These are phyloP conservation scores for Lethenteron reissneri DNA, from an alignment of 2,113 vertebrate genomes.

Conservation along the genomic window DNA sequence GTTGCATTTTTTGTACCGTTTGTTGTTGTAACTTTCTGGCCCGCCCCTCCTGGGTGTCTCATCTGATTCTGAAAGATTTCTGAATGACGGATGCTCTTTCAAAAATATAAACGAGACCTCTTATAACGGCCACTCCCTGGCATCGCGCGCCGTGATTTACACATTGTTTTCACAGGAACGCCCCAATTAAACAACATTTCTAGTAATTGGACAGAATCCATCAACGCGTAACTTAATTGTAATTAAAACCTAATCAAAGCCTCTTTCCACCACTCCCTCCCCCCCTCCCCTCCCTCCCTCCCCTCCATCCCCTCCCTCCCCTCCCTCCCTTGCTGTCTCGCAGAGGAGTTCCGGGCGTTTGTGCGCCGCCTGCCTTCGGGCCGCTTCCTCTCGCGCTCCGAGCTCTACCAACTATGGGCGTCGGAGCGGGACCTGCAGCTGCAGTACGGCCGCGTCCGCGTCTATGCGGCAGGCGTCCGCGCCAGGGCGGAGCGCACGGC, in stretches of 20 bases:
- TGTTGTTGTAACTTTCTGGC: too few relatives aligned
- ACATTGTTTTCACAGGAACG: too few relatives aligned
- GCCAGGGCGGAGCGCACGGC: slow-evolving; percentile 85
- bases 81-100: too few relatives aligned
- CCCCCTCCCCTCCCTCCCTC: not conserved
- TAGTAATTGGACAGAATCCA: too few relatives aligned
- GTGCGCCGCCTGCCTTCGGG: slow-evolving; percentile 86
- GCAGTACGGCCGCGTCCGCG: slow-evolving; percentile 80
- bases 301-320: not conserved
- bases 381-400: slow-evolving; percentile 85
- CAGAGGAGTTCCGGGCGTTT: slow-evolving; percentile 22
- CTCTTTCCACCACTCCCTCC: not conserved
- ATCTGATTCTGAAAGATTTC: too few relatives aligned
- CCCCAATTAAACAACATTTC: too few relatives aligned
- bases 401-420: slow-evolving; percentile 92
- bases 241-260: not conserved
- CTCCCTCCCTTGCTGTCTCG: not conserved
- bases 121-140: too few relatives aligned
- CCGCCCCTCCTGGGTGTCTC: too few relatives aligned
- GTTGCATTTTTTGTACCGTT: too few relatives aligned
- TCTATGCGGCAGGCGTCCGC: slow-evolving; percentile 56
- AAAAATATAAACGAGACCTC: too few relatives aligned
- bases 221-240: too few relatives aligned
- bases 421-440: slow-evolving; percentile 97
- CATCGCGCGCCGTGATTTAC: too few relatives aligned